These are phyloP conservation scores for Phalacrocorax carbo DNA, from an alignment of 2,113 vertebrate species.

Conservation along the genomic window DNA sequence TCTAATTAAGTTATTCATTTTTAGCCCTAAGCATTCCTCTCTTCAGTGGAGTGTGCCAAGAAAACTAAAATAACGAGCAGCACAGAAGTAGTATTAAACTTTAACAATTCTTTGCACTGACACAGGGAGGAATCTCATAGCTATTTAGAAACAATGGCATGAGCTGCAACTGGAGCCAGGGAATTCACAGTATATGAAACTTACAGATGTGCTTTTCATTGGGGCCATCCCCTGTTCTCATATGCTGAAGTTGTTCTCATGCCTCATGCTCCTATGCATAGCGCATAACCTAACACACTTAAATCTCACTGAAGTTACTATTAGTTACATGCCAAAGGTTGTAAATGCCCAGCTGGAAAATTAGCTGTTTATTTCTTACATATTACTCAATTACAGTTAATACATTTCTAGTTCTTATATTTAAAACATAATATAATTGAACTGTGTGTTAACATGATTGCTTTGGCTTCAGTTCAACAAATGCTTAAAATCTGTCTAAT, in stretches of 20 bases:
- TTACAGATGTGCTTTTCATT: not conserved
- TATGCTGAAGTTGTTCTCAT: not conserved
- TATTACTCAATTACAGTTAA: not conserved
- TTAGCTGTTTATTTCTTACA: not conserved
- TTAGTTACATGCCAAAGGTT: not conserved
- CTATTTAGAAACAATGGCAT: constrained; percentile 27
- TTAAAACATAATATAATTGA: not conserved
- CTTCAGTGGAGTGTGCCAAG: constrained; percentile 2
- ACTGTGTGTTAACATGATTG: not conserved
- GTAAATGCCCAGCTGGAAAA: not conserved
- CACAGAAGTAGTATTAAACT: constrained; percentile 14
- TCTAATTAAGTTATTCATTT: constrained; percentile 40
- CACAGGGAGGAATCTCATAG: not conserved
- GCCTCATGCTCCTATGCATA: not conserved
- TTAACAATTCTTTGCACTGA: constrained; percentile 36
- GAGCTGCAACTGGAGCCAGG: not conserved
- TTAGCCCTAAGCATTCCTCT: constrained; percentile 25
- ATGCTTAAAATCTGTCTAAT: not conserved
- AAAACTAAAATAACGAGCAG: not conserved
- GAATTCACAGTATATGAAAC: not conserved
- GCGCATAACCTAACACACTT: not conserved
- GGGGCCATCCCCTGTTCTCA: not conserved
- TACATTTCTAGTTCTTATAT: not conserved
- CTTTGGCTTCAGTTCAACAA: not conserved
- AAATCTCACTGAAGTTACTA: not conserved